Base-by-base conservation (phyloP, 2,888 invertebrate genomes). In the Gortyna flavago region DNA sequence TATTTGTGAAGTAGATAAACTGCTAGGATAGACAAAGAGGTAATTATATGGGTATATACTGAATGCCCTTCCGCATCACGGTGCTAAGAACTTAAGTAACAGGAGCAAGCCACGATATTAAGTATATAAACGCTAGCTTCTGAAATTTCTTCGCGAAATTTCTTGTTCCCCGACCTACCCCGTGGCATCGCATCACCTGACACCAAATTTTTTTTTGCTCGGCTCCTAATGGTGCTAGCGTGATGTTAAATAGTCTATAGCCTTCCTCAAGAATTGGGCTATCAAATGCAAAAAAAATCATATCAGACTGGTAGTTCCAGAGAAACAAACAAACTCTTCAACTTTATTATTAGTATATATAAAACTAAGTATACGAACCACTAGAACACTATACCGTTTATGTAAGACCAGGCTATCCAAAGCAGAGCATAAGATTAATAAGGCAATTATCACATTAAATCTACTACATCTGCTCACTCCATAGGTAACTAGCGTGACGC, bases 381-480 rank as follows among this genome's bases (percentile, higher is more conserved):
- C 29, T 1, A 48, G 0, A 62, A 7, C 2, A 18, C 5, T 41
- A 21, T 41, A 21, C 2, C 1, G 9, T 32, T 32, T 16, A n/a
- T 29, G 9, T 51, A 9, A 61, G 8, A 16, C 18, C 11, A 32
- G 32, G 13, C 29, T 32, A 16, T 67, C 32, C 8, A 71, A 35
- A 41, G 3, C 18, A 48, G 25, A 35, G 32, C 44, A 66, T 44
- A 70, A 82, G 79, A 83, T 82, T 68, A 75, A 83, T 83, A 75
- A 72, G 59, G 75, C 48, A 73, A 76, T 80, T 75, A 75, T 51
- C 18, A 75, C 44, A 70, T 62, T 70, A 68, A 65, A 64, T 65
- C 41, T 44, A 54, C 77, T 66, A 69, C 57, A 62, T 77, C 85
- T 85, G 82, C 82, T 82, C 75, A 76, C 79, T 75, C 65, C 57